Percentiles rank a stretch among this genome's conserved stretches.
phyloP scores from a whole-genome alignment of 2,888 invertebrate species.

The Podotricha telesiphe region DNA sequence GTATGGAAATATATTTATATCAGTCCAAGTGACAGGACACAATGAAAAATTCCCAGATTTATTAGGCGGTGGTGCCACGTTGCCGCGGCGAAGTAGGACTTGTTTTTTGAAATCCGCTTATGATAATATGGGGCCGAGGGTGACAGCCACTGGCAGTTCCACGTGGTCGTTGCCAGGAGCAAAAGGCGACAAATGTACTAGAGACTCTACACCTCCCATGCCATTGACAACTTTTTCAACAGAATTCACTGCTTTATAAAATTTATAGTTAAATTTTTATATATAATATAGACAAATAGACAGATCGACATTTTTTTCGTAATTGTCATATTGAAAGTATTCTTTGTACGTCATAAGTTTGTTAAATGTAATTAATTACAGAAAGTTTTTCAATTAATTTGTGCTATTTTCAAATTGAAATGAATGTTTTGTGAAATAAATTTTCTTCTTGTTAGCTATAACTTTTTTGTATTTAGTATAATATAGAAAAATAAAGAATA shows the following conservation, averaged over 20 bases:
- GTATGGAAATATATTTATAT: slow-evolving; percentile 92
- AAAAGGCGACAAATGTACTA: slow-evolving; percentile 59
- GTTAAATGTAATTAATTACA: not conserved
- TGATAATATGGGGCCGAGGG: slow-evolving; percentile 95
- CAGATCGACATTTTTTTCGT: not conserved
- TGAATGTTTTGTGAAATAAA: not conserved
- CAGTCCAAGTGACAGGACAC: slow-evolving; percentile 89
- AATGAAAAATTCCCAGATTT: slow-evolving; percentile 91
- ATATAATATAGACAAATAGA: slow-evolving; percentile 12
- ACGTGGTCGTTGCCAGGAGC: slow-evolving; percentile 90
- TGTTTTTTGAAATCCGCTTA: slow-evolving; percentile 87
- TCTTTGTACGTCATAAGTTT: slow-evolving; percentile 8
- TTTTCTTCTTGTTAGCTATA: not conserved
- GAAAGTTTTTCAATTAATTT: not conserved
- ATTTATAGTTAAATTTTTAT: slow-evolving; percentile 36
- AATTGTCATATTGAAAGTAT: slow-evolving; percentile 1
- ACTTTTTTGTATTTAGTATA: not conserved
- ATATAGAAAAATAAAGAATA: too few relatives aligned
- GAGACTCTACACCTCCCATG: slow-evolving; percentile 53
- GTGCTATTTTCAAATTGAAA: slow-evolving; percentile 8
- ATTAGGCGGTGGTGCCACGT: slow-evolving; percentile 80
- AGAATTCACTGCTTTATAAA: slow-evolving; percentile 77
- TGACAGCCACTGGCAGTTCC: slow-evolving; percentile 94
- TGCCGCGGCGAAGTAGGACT: slow-evolving; percentile 79
- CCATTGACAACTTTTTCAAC: slow-evolving; percentile 75